phyloP scores from a whole-genome alignment of 2,888 invertebrate species.

The Polyommatus icarus region DNA sequence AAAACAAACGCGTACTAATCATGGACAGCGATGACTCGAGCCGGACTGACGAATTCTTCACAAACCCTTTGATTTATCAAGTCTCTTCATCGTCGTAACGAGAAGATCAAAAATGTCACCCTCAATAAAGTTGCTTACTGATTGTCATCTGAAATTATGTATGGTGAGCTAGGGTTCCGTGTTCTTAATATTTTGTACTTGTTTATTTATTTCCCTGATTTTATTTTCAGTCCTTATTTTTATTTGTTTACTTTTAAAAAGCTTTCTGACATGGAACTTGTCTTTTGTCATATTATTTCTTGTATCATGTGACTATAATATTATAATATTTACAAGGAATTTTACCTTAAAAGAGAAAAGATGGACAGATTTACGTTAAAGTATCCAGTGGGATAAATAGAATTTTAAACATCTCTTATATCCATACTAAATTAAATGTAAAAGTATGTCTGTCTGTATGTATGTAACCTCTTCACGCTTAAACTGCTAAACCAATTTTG shows the following conservation, averaged over 20 bases:
- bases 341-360: too few species aligned
- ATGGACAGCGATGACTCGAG: constrained; percentile 51
- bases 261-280: neutral
- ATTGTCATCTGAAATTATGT: neutral
- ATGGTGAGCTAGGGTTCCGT: neutral
- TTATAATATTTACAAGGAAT: too few species aligned
- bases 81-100: constrained; percentile 13
- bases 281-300: too few species aligned
- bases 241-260: neutral
- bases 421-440: too few species aligned
- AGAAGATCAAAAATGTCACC: constrained; percentile 18
- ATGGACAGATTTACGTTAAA: too few species aligned
- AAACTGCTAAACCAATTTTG: too few species aligned
- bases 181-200: neutral
- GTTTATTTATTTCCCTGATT: neutral
- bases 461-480: too few species aligned
- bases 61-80: constrained; percentile 36
- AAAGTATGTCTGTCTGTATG: too few species aligned
- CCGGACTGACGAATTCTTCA: constrained; percentile 41
- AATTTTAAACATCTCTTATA: too few species aligned
- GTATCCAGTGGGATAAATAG: too few species aligned
- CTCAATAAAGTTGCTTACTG: neutral
- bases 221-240: neutral
- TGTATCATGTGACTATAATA: too few species aligned
- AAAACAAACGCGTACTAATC: constrained; percentile 58